Base-by-base conservation (phyloP, 2,797 vertebrate species). In the Rhinichthys osculus region DNA sequence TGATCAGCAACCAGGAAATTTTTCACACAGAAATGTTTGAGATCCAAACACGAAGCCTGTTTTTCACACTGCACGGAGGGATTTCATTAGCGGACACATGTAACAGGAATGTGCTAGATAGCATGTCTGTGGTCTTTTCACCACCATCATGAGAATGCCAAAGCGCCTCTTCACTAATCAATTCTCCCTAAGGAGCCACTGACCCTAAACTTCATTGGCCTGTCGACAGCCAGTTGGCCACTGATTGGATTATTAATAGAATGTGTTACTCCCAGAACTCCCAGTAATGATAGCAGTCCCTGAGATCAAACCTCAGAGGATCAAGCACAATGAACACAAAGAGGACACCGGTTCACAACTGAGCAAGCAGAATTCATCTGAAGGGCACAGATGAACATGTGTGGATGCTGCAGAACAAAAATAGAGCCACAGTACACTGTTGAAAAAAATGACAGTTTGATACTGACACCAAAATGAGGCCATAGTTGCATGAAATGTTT, bases 1-100 rank as follows among this genome's bases (percentile, higher is more conserved):
- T 23, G 23, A 77, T 44, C 23, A 54, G 47, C 35, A 69, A 70
- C 14, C 33, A 23, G 14, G n/a, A 77, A 57, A 47, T 81, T 44
- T 84, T 57, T 19, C 19, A 67, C 81, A 84, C 44, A 74, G 19
- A 52, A 81, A 50, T 35, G 76, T 23, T 19, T 44, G 66, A 78
- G 21, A 70, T 19, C 19, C 30, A 70, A 78, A 81, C 17, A 59
- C 14, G 23, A 76, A 72, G 50, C 40, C 27, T 5, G 33, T 23
- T 66, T 23, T 82, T 84, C 54, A 50, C 82, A 84, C 59, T 7
- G 44, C 74, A 13, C 50, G 83, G 76, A 84, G 19, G 44, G 74
- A 72, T 85, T 89, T 91, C 84, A 88, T 90, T 88, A 86, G 90
- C 27, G 8, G 71, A 73, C 77, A 82, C 35, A 57, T 85, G 89